These are phyloP conservation scores for Fragum whitleyi DNA, from an alignment of 2,888 invertebrate species.

Conservation along the genomic window DNA sequence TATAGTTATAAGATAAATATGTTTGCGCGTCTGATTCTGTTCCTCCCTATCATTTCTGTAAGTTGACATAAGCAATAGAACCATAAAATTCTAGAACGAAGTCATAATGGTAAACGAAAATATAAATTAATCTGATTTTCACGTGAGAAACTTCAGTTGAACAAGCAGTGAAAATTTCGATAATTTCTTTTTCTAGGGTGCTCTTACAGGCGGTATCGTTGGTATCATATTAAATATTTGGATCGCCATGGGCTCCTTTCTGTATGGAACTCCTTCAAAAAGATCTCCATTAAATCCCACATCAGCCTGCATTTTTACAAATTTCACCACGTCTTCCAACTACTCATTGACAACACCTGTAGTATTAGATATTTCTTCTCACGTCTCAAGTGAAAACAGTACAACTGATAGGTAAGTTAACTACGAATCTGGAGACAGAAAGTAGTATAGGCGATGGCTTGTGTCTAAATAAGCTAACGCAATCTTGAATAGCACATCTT, in stretches of 20 bases:
- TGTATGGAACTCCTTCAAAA: background rate
- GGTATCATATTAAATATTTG: background rate
- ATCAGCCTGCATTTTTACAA: background rate
- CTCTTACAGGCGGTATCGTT: background rate
- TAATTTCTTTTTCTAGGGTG: background rate
- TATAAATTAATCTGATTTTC: too few relatives aligned
- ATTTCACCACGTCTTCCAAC: background rate
- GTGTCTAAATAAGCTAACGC: too few relatives aligned
- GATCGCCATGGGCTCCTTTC: background rate
- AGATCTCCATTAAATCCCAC: background rate
- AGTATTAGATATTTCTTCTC: background rate
- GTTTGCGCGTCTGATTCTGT: too few relatives aligned
- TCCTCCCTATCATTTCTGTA: too few relatives aligned
- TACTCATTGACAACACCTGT: background rate
- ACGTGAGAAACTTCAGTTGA: too few relatives aligned
- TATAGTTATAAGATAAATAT: too few relatives aligned
- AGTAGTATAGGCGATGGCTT: background rate
- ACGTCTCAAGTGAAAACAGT: background rate
- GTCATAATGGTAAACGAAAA: too few relatives aligned
- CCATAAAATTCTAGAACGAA: too few relatives aligned
- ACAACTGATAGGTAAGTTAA: background rate
- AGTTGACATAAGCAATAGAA: too few relatives aligned
- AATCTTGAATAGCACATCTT: too few relatives aligned
- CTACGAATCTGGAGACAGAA: background rate
- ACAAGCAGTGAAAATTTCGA: too few relatives aligned